Evolutionary conservation across 2,797 vertebrate species (phyloP).

Genomic region (Mionectes olivaceus): DNA sequence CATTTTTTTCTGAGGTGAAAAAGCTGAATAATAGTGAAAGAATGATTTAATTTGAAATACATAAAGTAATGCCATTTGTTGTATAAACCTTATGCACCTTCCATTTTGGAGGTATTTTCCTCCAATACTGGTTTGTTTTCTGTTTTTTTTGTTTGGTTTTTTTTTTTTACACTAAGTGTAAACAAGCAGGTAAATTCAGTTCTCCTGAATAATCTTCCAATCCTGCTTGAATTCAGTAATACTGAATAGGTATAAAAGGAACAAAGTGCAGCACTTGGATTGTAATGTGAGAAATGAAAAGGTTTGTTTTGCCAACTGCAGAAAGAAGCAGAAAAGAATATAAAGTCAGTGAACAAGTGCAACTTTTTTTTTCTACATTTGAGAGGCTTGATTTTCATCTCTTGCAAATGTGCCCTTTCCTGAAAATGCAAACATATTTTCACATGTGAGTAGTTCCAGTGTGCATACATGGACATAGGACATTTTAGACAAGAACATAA

Average conservation of each 20-base stretch:
- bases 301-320: neutral
- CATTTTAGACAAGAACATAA: neutral
- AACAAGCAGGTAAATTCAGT: neutral
- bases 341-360: neutral
- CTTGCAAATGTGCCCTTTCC: neutral
- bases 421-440: neutral
- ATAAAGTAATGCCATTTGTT: neutral
- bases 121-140: neutral
- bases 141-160: too few species aligned
- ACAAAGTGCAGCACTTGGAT: neutral
- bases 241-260: neutral
- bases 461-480: neutral
- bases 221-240: neutral
- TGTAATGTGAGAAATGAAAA: neutral
- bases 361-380: neutral
- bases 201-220: neutral
- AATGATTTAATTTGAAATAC: neutral
- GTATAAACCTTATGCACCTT: neutral
- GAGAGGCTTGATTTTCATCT: neutral
- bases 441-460: neutral
- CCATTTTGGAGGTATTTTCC: neutral
- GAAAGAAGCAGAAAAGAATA: neutral
- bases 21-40: neutral
- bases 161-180: neutral
- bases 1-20: neutral